A percentile compares a stretch with the other conserved stretches of the same genome.
phyloP scores from a whole-genome alignment of 2,888 invertebrate genomes.

The Watsonalla cultraria region DNA sequence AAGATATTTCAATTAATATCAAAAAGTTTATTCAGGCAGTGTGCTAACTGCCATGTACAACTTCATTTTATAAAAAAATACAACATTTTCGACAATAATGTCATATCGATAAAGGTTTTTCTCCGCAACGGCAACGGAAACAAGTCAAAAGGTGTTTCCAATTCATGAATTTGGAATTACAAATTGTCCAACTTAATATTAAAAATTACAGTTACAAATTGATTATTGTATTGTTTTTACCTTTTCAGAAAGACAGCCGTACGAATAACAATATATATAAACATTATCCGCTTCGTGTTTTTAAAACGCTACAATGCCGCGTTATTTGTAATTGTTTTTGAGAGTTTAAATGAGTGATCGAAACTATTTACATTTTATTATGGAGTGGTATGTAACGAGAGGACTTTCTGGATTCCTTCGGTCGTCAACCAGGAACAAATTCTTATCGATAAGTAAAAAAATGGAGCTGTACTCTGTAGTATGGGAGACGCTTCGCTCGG shows the following conservation, averaged over 20 bases:
- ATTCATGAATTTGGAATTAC: slow-evolving; percentile 18
- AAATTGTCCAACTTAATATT: slow-evolving; percentile 8
- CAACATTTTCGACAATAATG: not conserved
- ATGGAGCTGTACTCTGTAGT: slow-evolving; percentile 38
- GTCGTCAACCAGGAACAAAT: slow-evolving; percentile 72
- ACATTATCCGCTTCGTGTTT: slow-evolving; percentile 28
- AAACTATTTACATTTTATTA: slow-evolving; percentile 67
- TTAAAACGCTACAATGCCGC: slow-evolving; percentile 35
- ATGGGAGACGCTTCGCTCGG: slow-evolving; percentile 44
- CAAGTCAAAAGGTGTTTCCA: slow-evolving; percentile 1
- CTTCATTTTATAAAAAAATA: not conserved
- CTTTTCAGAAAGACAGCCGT: slow-evolving; percentile 21
- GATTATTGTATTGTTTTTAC: slow-evolving; percentile 25
- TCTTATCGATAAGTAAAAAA: slow-evolving; percentile 53
- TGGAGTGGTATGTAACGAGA: slow-evolving; percentile 56
- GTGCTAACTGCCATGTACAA: not conserved
- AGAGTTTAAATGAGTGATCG: slow-evolving; percentile 53
- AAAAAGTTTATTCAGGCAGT: not conserved
- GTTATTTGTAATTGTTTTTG: slow-evolving; percentile 48
- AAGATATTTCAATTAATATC: too few species aligned
- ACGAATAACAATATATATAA: slow-evolving; percentile 41
- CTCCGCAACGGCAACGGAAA: not conserved
- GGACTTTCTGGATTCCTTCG: slow-evolving; percentile 48
- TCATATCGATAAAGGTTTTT: slow-evolving; percentile 2
- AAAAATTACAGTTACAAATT: slow-evolving; percentile 34